Percentiles rank a stretch among this genome's conserved stretches.
These are phyloP conservation scores for Monoplex corrugatus DNA, from an alignment of 2,888 invertebrate species.

Conservation along the genomic window DNA sequence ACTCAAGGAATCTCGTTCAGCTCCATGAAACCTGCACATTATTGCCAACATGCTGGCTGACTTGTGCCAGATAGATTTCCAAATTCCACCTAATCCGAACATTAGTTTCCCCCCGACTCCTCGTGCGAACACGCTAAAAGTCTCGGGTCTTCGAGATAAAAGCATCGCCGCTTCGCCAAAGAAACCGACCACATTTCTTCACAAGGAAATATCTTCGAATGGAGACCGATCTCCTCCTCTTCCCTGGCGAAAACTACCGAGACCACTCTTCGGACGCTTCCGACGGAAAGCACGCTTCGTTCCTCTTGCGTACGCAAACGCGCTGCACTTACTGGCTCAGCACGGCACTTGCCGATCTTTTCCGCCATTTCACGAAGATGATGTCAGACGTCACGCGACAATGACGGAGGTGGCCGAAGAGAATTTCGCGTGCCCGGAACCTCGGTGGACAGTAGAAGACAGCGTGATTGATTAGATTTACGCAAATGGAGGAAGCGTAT, in stretches of 20 bases:
- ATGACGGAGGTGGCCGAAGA: conserved; percentile 31
- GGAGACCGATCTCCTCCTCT: not conserved
- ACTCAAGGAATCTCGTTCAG: not conserved
- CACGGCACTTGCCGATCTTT: conserved; percentile 50
- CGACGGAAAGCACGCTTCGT: conserved; percentile 38
- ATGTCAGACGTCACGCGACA: conserved; percentile 46
- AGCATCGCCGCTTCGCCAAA: not conserved
- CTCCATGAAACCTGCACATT: not conserved
- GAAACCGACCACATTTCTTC: conserved; percentile 12
- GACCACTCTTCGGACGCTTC: conserved; percentile 33
- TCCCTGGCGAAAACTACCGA: conserved; percentile 18
- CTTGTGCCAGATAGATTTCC: not conserved
- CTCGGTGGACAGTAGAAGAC: not conserved
- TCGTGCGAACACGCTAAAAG: not conserved
- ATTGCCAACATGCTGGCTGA: too few relatives aligned
- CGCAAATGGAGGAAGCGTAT: conserved; percentile 20
- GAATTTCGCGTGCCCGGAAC: conserved; percentile 25
- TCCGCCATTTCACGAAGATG: conserved; percentile 49
- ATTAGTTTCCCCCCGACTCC: not conserved
- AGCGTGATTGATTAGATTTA: conserved; percentile 32
- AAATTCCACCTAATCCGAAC: conserved; percentile 21
- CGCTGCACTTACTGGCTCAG: conserved; percentile 11
- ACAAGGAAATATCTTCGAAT: not conserved
- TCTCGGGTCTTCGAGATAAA: conserved; percentile 11
- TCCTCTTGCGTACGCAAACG: conserved; percentile 11